Conservation (phyloP, 1,140 invertebrate species). For the Notospermus geniculatus region DNA sequence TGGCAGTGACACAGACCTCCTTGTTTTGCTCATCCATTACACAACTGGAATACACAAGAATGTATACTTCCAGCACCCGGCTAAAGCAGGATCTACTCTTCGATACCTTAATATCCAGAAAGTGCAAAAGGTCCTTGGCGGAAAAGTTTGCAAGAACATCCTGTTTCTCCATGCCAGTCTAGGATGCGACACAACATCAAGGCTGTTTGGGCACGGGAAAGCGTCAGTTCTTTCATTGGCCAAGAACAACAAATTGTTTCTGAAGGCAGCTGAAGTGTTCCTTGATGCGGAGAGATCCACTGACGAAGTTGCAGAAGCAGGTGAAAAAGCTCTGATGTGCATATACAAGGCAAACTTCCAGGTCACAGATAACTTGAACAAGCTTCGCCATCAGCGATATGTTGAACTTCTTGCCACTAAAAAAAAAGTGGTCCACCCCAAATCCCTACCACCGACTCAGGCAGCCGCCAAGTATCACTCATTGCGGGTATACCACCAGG, state of each 20-base stretch:
- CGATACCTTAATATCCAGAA: not conserved
- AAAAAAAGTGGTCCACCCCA: constrained; percentile 1
- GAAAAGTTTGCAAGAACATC: constrained; percentile 5
- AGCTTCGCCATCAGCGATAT: not conserved
- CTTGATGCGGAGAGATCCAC: not conserved
- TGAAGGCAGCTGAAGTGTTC: constrained; percentile 10
- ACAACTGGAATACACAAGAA: not conserved
- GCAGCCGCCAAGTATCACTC: constrained; percentile 6
- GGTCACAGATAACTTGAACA: not conserved
- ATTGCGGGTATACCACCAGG: constrained; percentile 2
- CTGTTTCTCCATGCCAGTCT: constrained; percentile 16
- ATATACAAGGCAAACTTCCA: constrained; percentile 15
- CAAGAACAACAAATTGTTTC: not conserved
- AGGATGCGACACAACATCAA: constrained; percentile 25
- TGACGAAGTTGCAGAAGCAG: constrained; percentile 12
- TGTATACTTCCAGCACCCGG: not conserved
- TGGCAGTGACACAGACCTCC: constrained; percentile 25
- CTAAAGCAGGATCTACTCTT: not conserved
- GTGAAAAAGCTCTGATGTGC: constrained; percentile 15
- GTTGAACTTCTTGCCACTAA: constrained; percentile 1
- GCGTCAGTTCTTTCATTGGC: constrained; percentile 7
- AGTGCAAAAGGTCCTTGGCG: not conserved
- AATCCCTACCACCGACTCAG: not conserved
- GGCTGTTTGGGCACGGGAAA: constrained; percentile 22
- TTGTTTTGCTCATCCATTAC: constrained; percentile 20